Conservation (phyloP, 2,113 vertebrate genomes). For the Caretta caretta region DNA sequence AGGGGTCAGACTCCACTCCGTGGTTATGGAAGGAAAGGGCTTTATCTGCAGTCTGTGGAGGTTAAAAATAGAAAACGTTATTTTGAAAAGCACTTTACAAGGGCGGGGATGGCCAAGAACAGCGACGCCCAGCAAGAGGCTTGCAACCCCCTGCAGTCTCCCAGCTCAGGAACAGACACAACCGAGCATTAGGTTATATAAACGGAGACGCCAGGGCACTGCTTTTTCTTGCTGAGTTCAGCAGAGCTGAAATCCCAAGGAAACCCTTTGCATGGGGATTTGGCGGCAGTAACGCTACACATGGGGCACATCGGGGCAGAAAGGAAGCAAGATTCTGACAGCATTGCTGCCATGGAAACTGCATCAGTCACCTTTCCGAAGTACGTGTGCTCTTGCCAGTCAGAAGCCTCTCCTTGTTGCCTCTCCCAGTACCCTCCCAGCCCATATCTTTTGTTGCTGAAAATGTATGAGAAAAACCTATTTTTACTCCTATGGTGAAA, state of each 20-base stretch:
- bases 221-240: not conserved
- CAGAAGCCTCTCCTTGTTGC: not conserved
- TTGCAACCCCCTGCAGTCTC: not conserved
- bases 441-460: not conserved
- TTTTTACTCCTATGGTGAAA: not conserved
- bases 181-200: not conserved
- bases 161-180: not conserved
- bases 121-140: not conserved
- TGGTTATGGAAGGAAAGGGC: not conserved
- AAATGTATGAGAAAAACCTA: not conserved
- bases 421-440: not conserved
- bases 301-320: not conserved
- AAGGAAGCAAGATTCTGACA: not conserved
- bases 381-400: not conserved
- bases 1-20: not conserved
- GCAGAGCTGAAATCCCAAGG: not conserved
- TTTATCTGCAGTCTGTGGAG: not conserved
- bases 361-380: not conserved
- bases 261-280: not conserved
- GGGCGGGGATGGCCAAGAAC: not conserved
- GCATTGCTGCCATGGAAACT: conserved; percentile 5
- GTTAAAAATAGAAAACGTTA: not conserved
- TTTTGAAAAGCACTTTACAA: not conserved
- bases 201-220: not conserved
- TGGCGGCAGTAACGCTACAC: not conserved